Conservation (phyloP, 2,113 vertebrate species). For the Anthoscopus minutus region DNA sequence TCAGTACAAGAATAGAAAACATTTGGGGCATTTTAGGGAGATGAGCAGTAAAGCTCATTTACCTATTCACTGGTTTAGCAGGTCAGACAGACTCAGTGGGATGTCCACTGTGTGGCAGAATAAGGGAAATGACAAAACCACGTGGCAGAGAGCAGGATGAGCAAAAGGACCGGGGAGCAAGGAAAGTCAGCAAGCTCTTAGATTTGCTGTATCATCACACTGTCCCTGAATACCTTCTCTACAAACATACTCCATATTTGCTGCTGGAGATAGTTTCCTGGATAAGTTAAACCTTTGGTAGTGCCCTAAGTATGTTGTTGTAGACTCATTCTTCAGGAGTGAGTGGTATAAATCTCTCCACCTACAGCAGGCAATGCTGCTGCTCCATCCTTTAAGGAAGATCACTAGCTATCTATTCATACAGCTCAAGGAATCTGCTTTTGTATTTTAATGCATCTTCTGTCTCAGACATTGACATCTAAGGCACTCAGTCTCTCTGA, state of each 20-base stretch:
- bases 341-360: neutral
- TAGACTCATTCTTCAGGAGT: neutral
- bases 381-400: neutral
- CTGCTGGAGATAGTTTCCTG: neutral
- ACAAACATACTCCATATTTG: neutral
- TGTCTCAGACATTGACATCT: neutral
- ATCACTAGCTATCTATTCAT: neutral
- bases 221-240: neutral
- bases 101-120: neutral
- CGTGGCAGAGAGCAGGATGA: neutral
- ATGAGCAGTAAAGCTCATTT: neutral
- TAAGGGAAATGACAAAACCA: neutral
- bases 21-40: neutral
- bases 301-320: neutral
- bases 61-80: neutral
- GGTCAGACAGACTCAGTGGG: neutral
- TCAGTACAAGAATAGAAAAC: neutral
- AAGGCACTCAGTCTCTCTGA: neutral
- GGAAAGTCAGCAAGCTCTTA: neutral
- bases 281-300: neutral
- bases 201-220: neutral
- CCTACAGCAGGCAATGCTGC: neutral
- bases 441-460: constrained; percentile 40
- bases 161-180: neutral
- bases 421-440: constrained; percentile 22